Evolutionary conservation across 2,113 vertebrate species (phyloP).

Genomic region (Scomber colias): DNA sequence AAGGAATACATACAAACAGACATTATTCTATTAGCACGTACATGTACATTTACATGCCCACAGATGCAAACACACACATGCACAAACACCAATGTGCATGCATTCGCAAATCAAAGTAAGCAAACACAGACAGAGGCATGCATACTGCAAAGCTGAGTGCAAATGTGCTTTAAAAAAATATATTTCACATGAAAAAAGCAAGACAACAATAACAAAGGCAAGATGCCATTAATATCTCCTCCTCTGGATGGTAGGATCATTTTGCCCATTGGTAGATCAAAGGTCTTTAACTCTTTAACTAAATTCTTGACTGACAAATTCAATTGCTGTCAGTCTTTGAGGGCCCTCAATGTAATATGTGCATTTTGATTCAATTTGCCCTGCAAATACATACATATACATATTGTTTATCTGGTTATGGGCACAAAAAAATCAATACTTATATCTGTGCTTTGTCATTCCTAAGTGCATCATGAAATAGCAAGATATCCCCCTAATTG

Average conservation of each 20-base stretch:
- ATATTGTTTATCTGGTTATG: conserved; percentile 99
- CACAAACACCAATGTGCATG: background rate
- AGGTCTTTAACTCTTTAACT: conserved; percentile 99
- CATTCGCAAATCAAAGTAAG: conserved; percentile 18
- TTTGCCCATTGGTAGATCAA: conserved; percentile 92
- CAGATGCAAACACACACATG: conserved; percentile 8
- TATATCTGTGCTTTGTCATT: conserved; percentile 97
- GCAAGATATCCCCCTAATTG: conserved; percentile 94
- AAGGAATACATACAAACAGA: background rate
- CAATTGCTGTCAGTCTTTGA: conserved; percentile 96
- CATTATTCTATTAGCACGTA: background rate
- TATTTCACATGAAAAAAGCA: conserved; percentile 12
- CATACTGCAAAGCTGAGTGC: conserved; percentile 14
- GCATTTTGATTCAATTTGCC: conserved; percentile 98
- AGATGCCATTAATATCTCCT: conserved; percentile 71
- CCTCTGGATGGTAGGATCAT: conserved; percentile 87
- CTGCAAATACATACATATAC: conserved; percentile 98
- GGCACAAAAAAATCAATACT: conserved; percentile 96
- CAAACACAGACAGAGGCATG: conserved; percentile 3
- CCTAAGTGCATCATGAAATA: conserved; percentile 98
- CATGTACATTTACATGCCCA: background rate
- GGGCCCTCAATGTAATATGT: conserved; percentile 95
- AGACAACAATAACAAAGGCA: conserved; percentile 28
- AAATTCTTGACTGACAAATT: conserved; percentile 99
- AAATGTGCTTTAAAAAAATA: conserved; percentile 21